phyloP scores from a whole-genome alignment of 2,888 invertebrate species.

The Incurvaria masculella region DNA sequence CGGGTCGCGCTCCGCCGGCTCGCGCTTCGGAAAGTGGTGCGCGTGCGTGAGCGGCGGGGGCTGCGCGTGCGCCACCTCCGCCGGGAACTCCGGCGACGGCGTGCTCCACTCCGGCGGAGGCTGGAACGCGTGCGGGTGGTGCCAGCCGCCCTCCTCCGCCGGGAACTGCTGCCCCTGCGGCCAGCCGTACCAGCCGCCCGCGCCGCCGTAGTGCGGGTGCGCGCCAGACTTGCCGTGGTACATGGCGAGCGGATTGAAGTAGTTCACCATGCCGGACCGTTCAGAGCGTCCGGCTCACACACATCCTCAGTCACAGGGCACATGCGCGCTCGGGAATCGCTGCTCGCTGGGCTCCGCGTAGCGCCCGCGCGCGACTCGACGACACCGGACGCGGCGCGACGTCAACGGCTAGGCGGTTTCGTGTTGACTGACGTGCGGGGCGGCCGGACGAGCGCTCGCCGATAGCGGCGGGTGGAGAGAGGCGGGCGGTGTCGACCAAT shows the following conservation, averaged over 20 bases:
- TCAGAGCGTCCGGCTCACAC: slow-evolving; percentile 7
- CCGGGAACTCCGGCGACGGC: background rate
- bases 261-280: slow-evolving; percentile 63
- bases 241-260: slow-evolving; percentile 66
- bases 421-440: too few relatives aligned
- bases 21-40: slow-evolving; percentile 45
- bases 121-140: slow-evolving; percentile 27
- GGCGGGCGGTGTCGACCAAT: too few relatives aligned
- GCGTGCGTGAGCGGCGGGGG: slow-evolving; percentile 34
- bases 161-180: slow-evolving; percentile 49
- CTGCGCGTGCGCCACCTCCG: slow-evolving; percentile 21
- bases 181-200: slow-evolving; percentile 50
- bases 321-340: slow-evolving; percentile 9
- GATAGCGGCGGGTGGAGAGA: too few relatives aligned
- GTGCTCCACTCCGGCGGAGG: slow-evolving; percentile 21
- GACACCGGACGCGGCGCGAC: too few relatives aligned
- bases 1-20: slow-evolving; percentile 41
- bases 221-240: slow-evolving; percentile 62
- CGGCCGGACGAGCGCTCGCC: too few relatives aligned
- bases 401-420: too few relatives aligned
- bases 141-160: slow-evolving; percentile 58
- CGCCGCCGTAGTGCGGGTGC: slow-evolving; percentile 41
- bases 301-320: slow-evolving; percentile 7
- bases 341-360: too few relatives aligned
- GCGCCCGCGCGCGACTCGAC: too few relatives aligned